A percentile compares a stretch with the other conserved stretches of the same genome.
phyloP scores from a whole-genome alignment of 1,140 invertebrate genomes.

The Aphaenogaster ashmeadi region DNA sequence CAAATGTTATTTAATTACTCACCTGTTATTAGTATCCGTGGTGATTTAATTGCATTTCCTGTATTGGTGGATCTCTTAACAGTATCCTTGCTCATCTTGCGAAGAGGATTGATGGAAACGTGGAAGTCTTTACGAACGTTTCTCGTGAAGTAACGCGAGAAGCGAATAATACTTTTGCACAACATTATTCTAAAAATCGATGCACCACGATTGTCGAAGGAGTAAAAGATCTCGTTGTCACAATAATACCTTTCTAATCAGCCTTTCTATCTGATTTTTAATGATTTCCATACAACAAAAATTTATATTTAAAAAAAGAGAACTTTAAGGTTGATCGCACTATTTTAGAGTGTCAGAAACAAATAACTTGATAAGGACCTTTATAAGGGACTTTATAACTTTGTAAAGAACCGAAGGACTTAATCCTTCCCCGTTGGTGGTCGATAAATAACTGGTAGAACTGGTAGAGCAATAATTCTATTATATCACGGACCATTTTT shows the following conservation, averaged over 20 bases:
- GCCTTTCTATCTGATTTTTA: neutral
- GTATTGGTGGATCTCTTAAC: neutral
- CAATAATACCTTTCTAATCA: neutral
- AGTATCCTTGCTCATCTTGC: neutral
- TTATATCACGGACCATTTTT: slow-evolving; percentile 73
- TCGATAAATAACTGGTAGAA: slow-evolving; percentile 73
- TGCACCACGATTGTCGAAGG: neutral
- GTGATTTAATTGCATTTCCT: slow-evolving; percentile 68
- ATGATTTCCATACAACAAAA: neutral
- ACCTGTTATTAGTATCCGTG: slow-evolving; percentile 86
- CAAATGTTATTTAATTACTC: neutral
- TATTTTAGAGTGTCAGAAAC: neutral
- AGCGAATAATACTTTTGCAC: slow-evolving; percentile 34
- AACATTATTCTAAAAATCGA: slow-evolving; percentile 60
- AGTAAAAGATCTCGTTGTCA: neutral
- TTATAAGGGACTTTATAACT: neutral
- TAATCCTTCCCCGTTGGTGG: slow-evolving; percentile 57
- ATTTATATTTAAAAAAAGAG: neutral
- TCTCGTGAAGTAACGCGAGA: slow-evolving; percentile 17
- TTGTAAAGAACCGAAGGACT: neutral
- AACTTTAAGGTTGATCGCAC: neutral
- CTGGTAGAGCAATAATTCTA: slow-evolving; percentile 69
- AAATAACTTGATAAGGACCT: neutral
- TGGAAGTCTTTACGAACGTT: slow-evolving; percentile 41
- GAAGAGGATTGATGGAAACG: neutral